These are phyloP conservation scores for Rhynchonycteris naso DNA, from an alignment of 2,797 vertebrate species.

Conservation along the genomic window DNA sequence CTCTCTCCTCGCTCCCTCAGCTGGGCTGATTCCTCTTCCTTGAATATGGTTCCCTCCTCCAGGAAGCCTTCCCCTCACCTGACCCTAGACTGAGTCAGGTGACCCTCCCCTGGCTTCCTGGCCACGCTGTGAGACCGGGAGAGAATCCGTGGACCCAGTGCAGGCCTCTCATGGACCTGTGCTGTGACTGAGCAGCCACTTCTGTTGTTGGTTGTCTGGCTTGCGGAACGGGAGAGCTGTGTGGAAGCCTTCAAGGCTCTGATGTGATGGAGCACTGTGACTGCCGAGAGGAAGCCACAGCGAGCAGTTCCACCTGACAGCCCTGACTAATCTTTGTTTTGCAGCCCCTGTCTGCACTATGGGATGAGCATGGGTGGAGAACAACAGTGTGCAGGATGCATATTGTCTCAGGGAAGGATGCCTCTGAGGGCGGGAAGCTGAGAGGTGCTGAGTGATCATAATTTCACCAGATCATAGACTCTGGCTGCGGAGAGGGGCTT, in stretches of 20 bases:
- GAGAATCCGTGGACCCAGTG: neutral
- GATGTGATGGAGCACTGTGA: neutral
- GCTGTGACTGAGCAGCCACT: neutral
- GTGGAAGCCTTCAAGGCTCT: neutral
- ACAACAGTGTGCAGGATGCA: neutral
- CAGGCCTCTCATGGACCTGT: neutral
- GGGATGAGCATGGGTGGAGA: constrained; percentile 14
- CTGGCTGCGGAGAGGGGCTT: neutral
- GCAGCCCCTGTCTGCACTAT: constrained; percentile 52
- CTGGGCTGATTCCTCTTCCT: neutral
- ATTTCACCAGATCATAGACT: constrained; percentile 9
- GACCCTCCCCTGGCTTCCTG: neutral
- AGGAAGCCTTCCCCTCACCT: neutral
- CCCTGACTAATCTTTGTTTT: constrained; percentile 55
- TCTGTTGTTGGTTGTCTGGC: neutral
- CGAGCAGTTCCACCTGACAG: constrained; percentile 52
- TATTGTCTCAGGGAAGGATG: neutral
- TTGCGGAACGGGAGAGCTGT: neutral
- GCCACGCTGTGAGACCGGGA: neutral
- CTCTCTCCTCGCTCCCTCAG: fast-evolving
- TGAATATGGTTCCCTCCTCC: neutral
- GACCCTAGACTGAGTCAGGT: neutral
- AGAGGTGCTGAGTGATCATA: constrained; percentile 41
- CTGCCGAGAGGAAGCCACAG: constrained; percentile 54
- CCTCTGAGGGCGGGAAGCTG: neutral